Evolutionary conservation across 2,888 invertebrate species (phyloP), one percentile per base, ranked within the genome.

Genomic region (Archaeoteleia sp.): DNA sequence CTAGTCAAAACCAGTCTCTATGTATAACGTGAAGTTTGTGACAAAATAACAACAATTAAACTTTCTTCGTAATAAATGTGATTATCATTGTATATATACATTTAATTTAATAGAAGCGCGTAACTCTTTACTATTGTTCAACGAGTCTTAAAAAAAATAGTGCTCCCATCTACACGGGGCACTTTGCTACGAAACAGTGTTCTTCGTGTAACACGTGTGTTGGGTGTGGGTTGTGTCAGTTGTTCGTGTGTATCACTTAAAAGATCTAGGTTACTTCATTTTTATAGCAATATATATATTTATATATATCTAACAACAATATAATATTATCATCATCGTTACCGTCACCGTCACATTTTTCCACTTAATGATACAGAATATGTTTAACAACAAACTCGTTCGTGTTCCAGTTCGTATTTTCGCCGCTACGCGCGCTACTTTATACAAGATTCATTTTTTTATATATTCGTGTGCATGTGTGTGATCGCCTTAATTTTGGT

Each of bases 251-350:
- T 70, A 43, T 75, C 65, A 45, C 73, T 78, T 78, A 74, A 60
- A 77, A 66, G 49, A 42, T 49, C 73, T 78, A 78, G 69, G 54
- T 79, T 79, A 78, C 65, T 79, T 79, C 71, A 20, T 20, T 5
- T 20, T 20, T 4, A 20, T 20, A 20, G 5, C 20, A 20, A 20
- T 5, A 20, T 4, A 20, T 20, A 20, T 20, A 20, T n/a, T n/a
- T n/a, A n/a, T 82, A 82, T 80, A 82, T 80, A 82, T 82, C 81
- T 84, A 84, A 83, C 83, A 84, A 84, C 82, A 84, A 84, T 83
- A 79, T 82, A 78, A 77, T 83, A 80, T 81, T 80, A 82, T 84
- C 76, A 70, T 79, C 76, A 74, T 74, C 75, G 67, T 67, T 72
- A 71, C 70, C 69, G 45, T 62, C 67, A 72, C 70, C 65, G 51